These are phyloP conservation scores for Parnassius glacialis DNA, from an alignment of 2,888 invertebrate genomes.

Conservation along the genomic window DNA sequence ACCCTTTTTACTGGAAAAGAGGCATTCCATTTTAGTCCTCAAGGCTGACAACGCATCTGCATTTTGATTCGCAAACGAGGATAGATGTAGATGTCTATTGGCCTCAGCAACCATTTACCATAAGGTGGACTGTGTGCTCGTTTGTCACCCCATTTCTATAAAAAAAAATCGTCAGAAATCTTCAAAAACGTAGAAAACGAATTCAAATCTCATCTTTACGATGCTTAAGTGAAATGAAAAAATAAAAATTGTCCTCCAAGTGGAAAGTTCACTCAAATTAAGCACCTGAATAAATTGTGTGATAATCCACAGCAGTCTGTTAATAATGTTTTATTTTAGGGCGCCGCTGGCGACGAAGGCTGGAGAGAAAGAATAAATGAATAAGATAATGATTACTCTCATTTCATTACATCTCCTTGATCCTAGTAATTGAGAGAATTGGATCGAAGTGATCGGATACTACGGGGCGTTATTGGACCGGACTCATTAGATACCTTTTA, in stretches of 20 bases:
- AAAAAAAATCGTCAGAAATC: too few species aligned
- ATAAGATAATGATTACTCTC: slow-evolving; percentile 77
- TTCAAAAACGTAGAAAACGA: too few species aligned
- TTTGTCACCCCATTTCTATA: too few species aligned
- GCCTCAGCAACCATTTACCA: too few species aligned
- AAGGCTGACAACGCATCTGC: too few species aligned
- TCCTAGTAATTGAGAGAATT: slow-evolving; percentile 78
- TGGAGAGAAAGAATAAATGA: slow-evolving; percentile 65
- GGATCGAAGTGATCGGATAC: slow-evolving; percentile 69
- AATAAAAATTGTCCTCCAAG: slow-evolving; percentile 70
- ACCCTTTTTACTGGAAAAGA: too few species aligned
- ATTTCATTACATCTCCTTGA: slow-evolving; percentile 78
- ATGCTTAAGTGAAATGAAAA: slow-evolving; percentile 77
- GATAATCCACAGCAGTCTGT: slow-evolving; percentile 77
- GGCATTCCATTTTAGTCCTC: too few species aligned
- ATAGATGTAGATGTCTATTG: too few species aligned
- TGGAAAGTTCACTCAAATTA: slow-evolving; percentile 76
- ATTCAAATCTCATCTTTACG: slow-evolving; percentile 32
- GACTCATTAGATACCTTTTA: slow-evolving; percentile 68
- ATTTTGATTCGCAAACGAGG: too few species aligned
- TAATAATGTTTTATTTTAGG: slow-evolving; percentile 71
- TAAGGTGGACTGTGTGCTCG: too few species aligned
- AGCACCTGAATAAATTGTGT: slow-evolving; percentile 81
- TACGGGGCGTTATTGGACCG: slow-evolving; percentile 64
- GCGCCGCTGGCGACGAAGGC: slow-evolving; percentile 58